Conservation (phyloP, 2,797 vertebrate genomes). For the Fringilla coelebs region DNA sequence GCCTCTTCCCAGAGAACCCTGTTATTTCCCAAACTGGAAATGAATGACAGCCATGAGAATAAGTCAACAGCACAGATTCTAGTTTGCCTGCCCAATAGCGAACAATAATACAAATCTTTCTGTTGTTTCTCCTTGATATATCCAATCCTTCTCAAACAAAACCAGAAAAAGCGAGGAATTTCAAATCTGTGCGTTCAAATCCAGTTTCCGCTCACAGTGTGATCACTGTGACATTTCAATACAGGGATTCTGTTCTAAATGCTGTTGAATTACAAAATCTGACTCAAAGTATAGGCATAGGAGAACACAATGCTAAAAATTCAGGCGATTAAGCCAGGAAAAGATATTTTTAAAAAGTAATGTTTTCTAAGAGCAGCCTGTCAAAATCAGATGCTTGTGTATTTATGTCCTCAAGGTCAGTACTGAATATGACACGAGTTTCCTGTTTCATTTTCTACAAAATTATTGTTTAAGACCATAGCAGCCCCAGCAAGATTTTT, state of each 20-base stretch:
- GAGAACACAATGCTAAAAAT: background rate
- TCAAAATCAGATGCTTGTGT: background rate
- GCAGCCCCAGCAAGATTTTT: background rate
- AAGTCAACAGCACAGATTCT: background rate
- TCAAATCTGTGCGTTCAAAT: background rate
- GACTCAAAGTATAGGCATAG: background rate
- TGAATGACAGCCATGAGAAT: background rate
- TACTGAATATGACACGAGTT: constrained; percentile 17
- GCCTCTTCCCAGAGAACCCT: background rate
- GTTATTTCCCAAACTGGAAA: background rate
- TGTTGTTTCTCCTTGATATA: background rate
- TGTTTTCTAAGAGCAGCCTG: background rate
- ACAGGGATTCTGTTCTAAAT: background rate
- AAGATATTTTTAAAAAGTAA: background rate
- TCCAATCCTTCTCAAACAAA: background rate
- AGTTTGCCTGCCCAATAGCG: background rate
- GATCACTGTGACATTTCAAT: background rate
- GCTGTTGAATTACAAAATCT: background rate
- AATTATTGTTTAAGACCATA: constrained; percentile 6
- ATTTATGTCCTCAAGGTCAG: background rate
- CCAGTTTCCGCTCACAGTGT: background rate
- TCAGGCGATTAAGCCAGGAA: background rate
- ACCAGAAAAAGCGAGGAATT: background rate
- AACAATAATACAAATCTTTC: background rate
- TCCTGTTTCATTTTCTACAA: constrained; percentile 40